Base-by-base conservation (phyloP, 2,113 vertebrate genomes). In the Brachypodius melanocephalos region DNA sequence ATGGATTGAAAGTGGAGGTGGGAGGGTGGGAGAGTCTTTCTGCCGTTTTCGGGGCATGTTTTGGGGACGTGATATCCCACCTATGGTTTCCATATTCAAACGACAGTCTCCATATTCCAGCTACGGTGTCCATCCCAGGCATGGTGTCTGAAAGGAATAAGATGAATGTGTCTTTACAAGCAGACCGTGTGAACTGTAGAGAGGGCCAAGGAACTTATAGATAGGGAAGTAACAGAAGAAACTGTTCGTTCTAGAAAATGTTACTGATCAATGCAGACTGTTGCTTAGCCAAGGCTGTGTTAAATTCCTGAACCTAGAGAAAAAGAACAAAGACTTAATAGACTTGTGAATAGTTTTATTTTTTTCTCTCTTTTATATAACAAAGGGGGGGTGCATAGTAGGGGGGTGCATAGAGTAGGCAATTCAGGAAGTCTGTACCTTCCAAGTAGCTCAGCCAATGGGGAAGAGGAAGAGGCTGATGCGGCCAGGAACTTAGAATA, bases 21-120 rank as follows among this genome's bases (percentile, higher is more conserved):
- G 24, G 9, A 12, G 14, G 9, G 6, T 28, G 17, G 24, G 9
- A 12, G 14, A 8, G 6, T 72, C 49, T 72, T 63, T 28, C 43
- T 72, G 58, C 31, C 1, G 1, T 57, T 8, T 49, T 34, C 1
- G 0, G n/a, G 10, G 11, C 3, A 5, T 65, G 26, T 65, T 65
- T 16, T 58, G 26, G 36, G 43, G 17, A 58, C 2, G 8, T 31
- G 58, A 36, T 46, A 36, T 49, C 10, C 36, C 43, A 63, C 25
- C 25, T 57, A 2, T 55, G 14, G 11, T 88, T 34, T 42, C 24
- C 34, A 7, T 62, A 63, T 62, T 46, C 48, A 14, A 55, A 17
- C 12, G n/a, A 10, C 14, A 12, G 7, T 77, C n/a, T 24, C 54
- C 25, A 15, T 55, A 48, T 51, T 63, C 31, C 26, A 72, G 34